phyloP scores from a whole-genome alignment of 2,113 vertebrate species.

The Lasiurus borealis region DNA sequence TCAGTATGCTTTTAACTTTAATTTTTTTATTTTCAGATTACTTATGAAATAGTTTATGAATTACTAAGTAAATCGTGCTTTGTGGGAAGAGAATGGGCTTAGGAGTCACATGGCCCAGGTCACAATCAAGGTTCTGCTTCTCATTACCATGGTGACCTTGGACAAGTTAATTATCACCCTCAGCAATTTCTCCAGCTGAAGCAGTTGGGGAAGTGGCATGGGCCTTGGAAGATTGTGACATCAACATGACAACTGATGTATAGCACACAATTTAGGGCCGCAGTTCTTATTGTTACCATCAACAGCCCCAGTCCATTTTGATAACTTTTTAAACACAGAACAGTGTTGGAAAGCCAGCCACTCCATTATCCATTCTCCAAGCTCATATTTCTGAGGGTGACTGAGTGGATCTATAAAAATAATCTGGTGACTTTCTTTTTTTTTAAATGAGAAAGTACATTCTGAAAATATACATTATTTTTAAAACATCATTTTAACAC shows the following conservation, averaged over 20 bases:
- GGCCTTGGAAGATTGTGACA: neutral
- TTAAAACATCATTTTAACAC: conserved; percentile 14
- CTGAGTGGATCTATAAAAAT: neutral
- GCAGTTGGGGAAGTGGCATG: neutral
- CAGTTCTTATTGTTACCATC: rapidly evolving
- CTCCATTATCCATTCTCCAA: neutral
- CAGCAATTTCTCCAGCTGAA: neutral
- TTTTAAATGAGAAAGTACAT: neutral
- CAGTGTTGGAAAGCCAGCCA: neutral
- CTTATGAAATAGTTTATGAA: neutral
- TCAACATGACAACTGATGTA: rapidly evolving
- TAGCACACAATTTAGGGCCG: rapidly evolving
- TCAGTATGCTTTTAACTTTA: neutral
- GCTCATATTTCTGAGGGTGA: neutral
- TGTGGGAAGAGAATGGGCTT: neutral
- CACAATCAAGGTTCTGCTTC: conserved; percentile 13
- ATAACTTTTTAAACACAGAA: neutral
- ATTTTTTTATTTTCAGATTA: neutral
- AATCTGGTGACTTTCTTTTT: neutral
- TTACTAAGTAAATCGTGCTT: neutral
- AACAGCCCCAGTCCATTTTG: neutral
- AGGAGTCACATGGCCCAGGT: neutral
- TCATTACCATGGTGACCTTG: conserved; percentile 58
- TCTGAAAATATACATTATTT: conserved; percentile 30
- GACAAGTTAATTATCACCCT: conserved; percentile 57